Evolutionary conservation across 1,140 invertebrate species (phyloP), one percentile per base, ranked within the genome.

Genomic region (Trachymyrmex cornetzi): DNA sequence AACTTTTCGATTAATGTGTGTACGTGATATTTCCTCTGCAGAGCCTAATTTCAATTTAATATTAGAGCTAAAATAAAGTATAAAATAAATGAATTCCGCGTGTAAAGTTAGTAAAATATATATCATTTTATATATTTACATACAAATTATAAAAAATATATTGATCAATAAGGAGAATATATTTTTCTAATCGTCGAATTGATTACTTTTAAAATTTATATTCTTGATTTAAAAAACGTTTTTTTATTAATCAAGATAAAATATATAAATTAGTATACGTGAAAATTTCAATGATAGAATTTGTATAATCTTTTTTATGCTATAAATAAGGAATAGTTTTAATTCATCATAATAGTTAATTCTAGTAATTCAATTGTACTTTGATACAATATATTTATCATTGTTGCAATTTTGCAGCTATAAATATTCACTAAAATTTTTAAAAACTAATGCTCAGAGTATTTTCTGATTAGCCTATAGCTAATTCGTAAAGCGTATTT

Each of bases 11-110:
- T 74, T 61, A 30, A 34, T 19, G 57, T 50, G 69, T 50, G 22
- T 74, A 84, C 38, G 55, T 84, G 80, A 84, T 48, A 44, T n/a
- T 75, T 75, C n/a, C 14, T 72, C 14, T 34, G n/a, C 22, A n/a
- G 48, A 69, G 9, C 0, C 6, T 2, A 38, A 79, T 48, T 66
- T 48, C 4, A 69, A 80, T 69, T 27, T 67, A 50, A 80, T 69
- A 80, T 69, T 55, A 53, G 7, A 80, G 16, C 12, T 61, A 44
- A 14, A 16, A 66, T 27, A 53, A 79, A 66, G 12, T 66, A 24
- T 57, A 0, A 67, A 44, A n/a, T 24, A 4, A 55, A 50, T 74
- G 3, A 50, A 34, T 55, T 74, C 5, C 50, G 4, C 6, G 0
- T 50, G n/a, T 44, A 19, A 77, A 64, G 24, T 34, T 77, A 27